Evolutionary conservation across 2,797 vertebrate genomes (phyloP).

Genomic region (Myotis vivesi): DNA sequence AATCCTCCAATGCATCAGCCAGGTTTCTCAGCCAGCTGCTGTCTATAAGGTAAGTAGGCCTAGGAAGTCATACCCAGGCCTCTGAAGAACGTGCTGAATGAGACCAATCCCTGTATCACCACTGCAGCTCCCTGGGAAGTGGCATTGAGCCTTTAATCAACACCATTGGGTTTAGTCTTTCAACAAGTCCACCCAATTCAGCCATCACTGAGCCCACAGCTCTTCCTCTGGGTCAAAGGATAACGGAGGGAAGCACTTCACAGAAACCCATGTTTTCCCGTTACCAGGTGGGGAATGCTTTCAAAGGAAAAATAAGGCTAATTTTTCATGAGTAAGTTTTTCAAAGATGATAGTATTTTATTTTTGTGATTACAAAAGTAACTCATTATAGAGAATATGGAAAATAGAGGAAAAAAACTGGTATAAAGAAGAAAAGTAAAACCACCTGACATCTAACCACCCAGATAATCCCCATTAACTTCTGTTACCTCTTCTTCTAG

Average conservation of each 20-base stretch:
- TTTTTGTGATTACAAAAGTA: slow-evolving; percentile 47
- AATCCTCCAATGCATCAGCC: background rate
- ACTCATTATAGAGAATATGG: slow-evolving; percentile 22
- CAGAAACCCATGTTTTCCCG: background rate
- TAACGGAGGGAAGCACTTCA: background rate
- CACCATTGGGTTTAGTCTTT: slow-evolving; percentile 23
- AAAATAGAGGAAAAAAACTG: background rate
- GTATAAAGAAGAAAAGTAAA: slow-evolving; percentile 4
- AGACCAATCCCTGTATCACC: background rate
- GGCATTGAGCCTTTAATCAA: slow-evolving; percentile 30
- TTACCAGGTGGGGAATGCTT: background rate
- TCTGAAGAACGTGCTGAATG: background rate
- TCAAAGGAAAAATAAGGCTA: background rate
- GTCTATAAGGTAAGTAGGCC: background rate
- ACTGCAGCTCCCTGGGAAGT: background rate
- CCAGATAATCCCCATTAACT: background rate
- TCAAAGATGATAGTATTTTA: slow-evolving; percentile 27
- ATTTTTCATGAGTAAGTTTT: background rate
- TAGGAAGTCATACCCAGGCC: background rate
- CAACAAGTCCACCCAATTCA: background rate
- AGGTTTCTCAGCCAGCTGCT: background rate
- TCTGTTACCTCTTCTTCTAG: background rate
- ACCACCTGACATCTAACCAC: background rate
- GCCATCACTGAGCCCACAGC: background rate
- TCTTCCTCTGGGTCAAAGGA: background rate